Conservation (phyloP, 2,113 vertebrate species). For the Procavia capensis region DNA sequence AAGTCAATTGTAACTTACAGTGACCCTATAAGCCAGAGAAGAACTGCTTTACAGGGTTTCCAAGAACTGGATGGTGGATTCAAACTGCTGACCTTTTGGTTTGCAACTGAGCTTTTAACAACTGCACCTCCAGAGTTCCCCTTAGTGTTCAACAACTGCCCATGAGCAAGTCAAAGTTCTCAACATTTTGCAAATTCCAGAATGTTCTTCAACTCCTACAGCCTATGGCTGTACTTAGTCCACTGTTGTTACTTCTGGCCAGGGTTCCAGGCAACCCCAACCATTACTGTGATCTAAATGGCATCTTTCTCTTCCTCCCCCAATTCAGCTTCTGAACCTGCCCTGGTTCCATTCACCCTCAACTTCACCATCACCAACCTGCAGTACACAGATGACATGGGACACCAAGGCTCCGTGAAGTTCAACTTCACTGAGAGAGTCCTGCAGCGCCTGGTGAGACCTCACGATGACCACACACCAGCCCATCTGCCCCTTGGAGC, state of each 20-base stretch:
- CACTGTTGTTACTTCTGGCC: neutral
- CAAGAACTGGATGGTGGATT: too few relatives aligned
- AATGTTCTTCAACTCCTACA: neutral
- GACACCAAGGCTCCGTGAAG: conserved; percentile 62
- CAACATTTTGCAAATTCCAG: neutral
- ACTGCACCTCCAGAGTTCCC: too few relatives aligned
- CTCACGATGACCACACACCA: fast-evolving
- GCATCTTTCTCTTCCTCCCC: neutral
- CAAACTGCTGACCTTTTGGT: too few relatives aligned
- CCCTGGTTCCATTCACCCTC: conserved; percentile 70
- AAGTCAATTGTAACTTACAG: neutral
- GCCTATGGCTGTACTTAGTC: neutral
- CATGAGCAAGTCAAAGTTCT: neutral
- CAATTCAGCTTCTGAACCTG: neutral
- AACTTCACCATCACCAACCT: conserved; percentile 86
- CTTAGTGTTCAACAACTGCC: neutral
- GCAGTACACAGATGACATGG: conserved; percentile 78
- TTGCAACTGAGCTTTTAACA: too few relatives aligned
- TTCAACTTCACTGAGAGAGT: conserved; percentile 76
- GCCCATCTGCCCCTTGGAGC: too few relatives aligned
- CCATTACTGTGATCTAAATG: neutral
- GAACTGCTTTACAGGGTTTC: too few relatives aligned
- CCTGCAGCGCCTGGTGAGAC: conserved; percentile 76
- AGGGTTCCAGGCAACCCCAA: neutral
- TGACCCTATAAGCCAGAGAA: neutral